Evolutionary conservation across 2,113 vertebrate species (phyloP).

Genomic region (Neogale vison): DNA sequence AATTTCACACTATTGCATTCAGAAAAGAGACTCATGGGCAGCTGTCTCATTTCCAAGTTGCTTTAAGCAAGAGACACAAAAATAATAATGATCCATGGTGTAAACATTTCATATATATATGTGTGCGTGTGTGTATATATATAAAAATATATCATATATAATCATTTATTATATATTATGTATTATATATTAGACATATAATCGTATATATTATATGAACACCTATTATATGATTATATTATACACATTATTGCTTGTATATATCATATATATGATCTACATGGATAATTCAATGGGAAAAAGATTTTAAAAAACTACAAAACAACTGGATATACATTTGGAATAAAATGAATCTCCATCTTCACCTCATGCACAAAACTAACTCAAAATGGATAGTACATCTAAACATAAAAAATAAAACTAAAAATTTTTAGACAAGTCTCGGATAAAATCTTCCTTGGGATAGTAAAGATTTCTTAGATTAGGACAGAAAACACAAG

Average conservation of each 20-base stretch:
- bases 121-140: too few species aligned
- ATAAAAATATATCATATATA: too few species aligned
- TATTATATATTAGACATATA: too few species aligned
- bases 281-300: background rate
- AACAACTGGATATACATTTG: background rate
- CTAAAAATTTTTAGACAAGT: background rate
- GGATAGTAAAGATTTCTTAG: background rate
- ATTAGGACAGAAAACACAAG: background rate
- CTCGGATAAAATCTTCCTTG: background rate
- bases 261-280: background rate
- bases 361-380: background rate
- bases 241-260: background rate
- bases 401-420: background rate
- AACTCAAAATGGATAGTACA: background rate
- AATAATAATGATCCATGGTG: background rate
- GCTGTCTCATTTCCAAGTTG: background rate
- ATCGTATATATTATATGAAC: too few species aligned
- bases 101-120: background rate
- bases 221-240: background rate
- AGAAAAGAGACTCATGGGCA: background rate
- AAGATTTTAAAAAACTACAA: background rate
- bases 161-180: too few species aligned
- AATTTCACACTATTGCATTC: background rate
- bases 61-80: conserved; percentile 9
- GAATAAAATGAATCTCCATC: conserved; percentile 9